Evolutionary conservation across 2,888 invertebrate genomes (phyloP).

Genomic region (Enoplolaimus lenunculus): DNA sequence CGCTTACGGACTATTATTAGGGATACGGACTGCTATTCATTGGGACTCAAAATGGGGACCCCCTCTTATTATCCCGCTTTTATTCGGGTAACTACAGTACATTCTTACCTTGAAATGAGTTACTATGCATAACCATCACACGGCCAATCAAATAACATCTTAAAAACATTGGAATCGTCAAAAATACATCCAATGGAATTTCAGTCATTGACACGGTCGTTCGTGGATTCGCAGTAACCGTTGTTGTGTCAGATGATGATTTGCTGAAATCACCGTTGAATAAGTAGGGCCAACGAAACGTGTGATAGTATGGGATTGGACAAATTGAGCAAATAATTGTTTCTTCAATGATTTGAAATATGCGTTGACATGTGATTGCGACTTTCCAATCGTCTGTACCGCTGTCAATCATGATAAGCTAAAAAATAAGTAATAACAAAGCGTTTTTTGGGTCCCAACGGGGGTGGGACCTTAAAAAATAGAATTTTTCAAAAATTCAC

Average conservation of each 20-base stretch:
- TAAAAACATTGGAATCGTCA: conserved; percentile 98
- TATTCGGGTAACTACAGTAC: too few relatives aligned
- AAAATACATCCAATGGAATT: conserved; percentile 88
- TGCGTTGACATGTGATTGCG: conserved; percentile 95
- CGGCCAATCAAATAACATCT: conserved; percentile 96
- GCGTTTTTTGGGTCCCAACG: too few relatives aligned
- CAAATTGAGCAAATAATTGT: conserved; percentile 90
- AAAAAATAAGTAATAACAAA: too few relatives aligned
- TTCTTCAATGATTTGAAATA: conserved; percentile 57
- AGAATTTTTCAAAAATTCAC: too few relatives aligned
- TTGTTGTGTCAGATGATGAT: conserved; percentile 3
- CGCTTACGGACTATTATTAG: too few relatives aligned
- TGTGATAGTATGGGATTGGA: conserved; percentile 48
- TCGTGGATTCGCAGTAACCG: conserved; percentile 6
- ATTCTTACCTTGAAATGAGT: conserved; percentile 67
- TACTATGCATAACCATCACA: conserved; percentile 97
- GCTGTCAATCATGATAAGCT: conserved; percentile 99
- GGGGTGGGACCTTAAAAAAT: too few relatives aligned
- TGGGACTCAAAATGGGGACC: too few relatives aligned
- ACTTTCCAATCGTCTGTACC: conserved; percentile 99
- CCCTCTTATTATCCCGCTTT: too few relatives aligned
- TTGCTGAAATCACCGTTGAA: too few relatives aligned
- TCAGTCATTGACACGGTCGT: conserved; percentile 39
- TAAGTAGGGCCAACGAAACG: not conserved
- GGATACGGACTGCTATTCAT: too few relatives aligned